Conservation (phyloP, 2,888 invertebrate genomes). For the Stenchaetothrips biformis region DNA sequence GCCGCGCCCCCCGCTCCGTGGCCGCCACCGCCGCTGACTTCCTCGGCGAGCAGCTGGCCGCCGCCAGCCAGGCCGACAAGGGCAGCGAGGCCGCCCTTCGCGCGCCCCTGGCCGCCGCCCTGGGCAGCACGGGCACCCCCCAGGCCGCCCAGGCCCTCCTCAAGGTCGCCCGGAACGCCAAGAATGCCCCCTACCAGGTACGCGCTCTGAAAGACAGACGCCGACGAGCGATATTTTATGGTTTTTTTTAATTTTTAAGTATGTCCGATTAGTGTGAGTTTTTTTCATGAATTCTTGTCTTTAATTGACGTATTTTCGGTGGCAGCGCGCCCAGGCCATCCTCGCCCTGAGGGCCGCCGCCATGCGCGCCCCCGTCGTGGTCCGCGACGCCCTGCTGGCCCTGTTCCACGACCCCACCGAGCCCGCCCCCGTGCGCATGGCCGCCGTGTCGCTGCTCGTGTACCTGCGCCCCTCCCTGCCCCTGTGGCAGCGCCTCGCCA, state of each 20-base stretch:
- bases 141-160: constrained; percentile 11
- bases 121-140: not conserved
- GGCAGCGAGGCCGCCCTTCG: not conserved
- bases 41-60: constrained; percentile 34
- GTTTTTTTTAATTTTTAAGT: too few relatives aligned
- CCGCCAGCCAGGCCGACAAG: constrained; percentile 31
- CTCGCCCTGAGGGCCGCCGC: constrained; percentile 40
- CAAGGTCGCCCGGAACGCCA: not conserved
- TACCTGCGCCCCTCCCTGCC: constrained; percentile 40
- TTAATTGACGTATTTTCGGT: not conserved
- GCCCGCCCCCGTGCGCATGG: constrained; percentile 38
- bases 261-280: too few relatives aligned
- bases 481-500: constrained; percentile 44
- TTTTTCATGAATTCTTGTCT: too few relatives aligned
- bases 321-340: constrained; percentile 42
- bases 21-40: constrained; percentile 39
- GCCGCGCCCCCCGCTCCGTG: constrained; percentile 39
- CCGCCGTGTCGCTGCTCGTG: constrained; percentile 42
- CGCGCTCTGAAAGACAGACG: too few relatives aligned
- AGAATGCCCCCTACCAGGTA: not conserved
- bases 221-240: too few relatives aligned
- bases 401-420: constrained; percentile 34
- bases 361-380: constrained; percentile 28
- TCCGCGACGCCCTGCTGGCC: constrained; percentile 34
- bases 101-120: not conserved